phyloP scores from a whole-genome alignment of 2,888 invertebrate species.

The Belgica antarctica region DNA sequence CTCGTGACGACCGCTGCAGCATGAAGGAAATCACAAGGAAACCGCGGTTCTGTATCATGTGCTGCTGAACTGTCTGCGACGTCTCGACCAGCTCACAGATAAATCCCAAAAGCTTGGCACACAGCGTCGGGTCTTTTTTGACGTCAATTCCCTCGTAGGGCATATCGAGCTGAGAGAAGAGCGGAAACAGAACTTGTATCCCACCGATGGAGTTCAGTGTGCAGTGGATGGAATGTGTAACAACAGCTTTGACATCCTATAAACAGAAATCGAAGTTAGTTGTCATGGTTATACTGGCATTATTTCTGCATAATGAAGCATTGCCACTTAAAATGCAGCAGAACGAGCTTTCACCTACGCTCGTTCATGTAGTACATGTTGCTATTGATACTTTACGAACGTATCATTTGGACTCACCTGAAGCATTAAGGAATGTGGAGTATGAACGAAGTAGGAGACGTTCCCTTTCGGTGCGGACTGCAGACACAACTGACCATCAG shows the following conservation, averaged over 20 bases:
- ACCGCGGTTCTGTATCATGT: conserved; percentile 98
- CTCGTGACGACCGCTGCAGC: conserved; percentile 87
- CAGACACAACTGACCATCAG: conserved; percentile 96
- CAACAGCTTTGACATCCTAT: conserved; percentile 98
- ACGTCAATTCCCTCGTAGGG: conserved; percentile 83
- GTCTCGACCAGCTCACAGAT: conserved; percentile 96
- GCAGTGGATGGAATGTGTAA: conserved; percentile 98
- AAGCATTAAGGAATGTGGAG: conserved; percentile 98
- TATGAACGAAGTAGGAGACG: conserved; percentile 96
- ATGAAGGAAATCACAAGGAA: conserved; percentile 97
- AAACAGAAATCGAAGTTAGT: conserved; percentile 48
- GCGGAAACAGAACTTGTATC: conserved; percentile 94
- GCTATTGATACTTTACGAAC: not conserved
- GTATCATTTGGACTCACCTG: conserved; percentile 65
- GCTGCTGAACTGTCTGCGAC: conserved; percentile 96
- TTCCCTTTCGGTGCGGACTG: conserved; percentile 98
- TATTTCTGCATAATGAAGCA: not conserved
- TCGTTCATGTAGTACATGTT: not conserved
- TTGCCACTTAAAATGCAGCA: not conserved
- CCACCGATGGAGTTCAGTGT: conserved; percentile 98
- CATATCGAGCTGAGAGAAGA: conserved; percentile 96
- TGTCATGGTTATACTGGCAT: not conserved
- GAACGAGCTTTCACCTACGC: not conserved
- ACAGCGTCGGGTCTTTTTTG: conserved; percentile 82
- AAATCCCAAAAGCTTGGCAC: conserved; percentile 93